These are phyloP conservation scores for Eidolon helvum DNA, from an alignment of 2,113 vertebrate genomes.

Conservation along the genomic window DNA sequence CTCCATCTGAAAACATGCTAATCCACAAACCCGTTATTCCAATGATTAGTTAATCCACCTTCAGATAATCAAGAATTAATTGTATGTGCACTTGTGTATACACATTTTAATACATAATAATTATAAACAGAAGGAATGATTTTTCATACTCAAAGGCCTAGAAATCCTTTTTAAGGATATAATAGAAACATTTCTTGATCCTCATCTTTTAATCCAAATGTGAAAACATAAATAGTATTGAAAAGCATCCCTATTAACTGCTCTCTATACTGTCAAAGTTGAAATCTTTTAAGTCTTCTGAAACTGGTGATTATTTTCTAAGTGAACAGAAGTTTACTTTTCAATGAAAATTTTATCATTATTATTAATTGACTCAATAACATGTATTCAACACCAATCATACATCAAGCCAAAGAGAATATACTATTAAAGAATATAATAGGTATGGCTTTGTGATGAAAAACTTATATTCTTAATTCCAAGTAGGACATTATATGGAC, in stretches of 20 bases:
- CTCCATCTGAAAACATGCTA: neutral
- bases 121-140: neutral
- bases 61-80: constrained; percentile 15
- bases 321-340: constrained; percentile 31
- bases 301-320: constrained; percentile 21
- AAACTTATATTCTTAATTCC: neutral
- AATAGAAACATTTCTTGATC: neutral
- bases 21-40: neutral
- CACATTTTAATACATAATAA: neutral
- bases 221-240: neutral
- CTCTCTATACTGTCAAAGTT: neutral
- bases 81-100: neutral
- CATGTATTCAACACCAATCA: neutral
- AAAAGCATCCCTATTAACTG: neutral
- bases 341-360: neutral
- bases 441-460: neutral
- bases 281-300: neutral
- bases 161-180: neutral
- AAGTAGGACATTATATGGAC: neutral
- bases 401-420: neutral
- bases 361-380: neutral
- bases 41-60: neutral
- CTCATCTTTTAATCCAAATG: neutral
- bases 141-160: neutral
- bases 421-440: neutral